phyloP scores from a whole-genome alignment of 2,888 invertebrate genomes.

The Lasioglossum morio region DNA sequence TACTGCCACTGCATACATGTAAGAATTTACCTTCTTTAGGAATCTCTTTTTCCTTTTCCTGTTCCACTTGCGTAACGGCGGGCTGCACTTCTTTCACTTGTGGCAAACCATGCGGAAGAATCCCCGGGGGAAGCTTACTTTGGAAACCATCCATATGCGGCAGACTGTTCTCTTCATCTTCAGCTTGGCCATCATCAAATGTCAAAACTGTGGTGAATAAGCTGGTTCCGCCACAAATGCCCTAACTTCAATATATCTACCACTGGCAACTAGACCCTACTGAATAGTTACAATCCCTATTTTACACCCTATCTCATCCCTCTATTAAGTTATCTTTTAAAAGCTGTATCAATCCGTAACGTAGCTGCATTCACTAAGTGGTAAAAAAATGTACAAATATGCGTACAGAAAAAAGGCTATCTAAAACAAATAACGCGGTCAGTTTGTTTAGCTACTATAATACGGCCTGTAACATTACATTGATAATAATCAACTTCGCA shows the following conservation, averaged over 20 bases:
- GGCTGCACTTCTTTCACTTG: constrained; percentile 98
- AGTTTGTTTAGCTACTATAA: constrained; percentile 17
- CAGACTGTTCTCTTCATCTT: constrained; percentile 95
- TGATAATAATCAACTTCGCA: neutral
- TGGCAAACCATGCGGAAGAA: constrained; percentile 96
- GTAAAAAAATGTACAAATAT: constrained; percentile 18
- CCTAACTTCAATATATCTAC: constrained; percentile 80
- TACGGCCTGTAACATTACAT: constrained; percentile 2
- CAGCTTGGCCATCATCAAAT: constrained; percentile 99
- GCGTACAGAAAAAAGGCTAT: constrained; percentile 8
- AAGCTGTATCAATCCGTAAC: constrained; percentile 2
- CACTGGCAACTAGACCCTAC: constrained; percentile 54
- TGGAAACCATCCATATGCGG: constrained; percentile 92
- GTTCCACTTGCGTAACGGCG: constrained; percentile 93
- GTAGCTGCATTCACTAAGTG: constrained; percentile 15
- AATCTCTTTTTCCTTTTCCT: constrained; percentile 90
- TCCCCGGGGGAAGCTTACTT: constrained; percentile 95
- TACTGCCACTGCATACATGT: neutral
- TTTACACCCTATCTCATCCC: neutral
- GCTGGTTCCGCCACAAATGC: constrained; percentile 87
- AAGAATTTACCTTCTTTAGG: constrained; percentile 88
- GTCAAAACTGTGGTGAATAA: constrained; percentile 98
- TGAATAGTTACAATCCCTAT: constrained; percentile 30
- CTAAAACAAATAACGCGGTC: neutral
- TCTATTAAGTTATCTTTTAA: neutral